Base-by-base conservation (phyloP, 2,113 vertebrate genomes). In the Lagopus muta region DNA sequence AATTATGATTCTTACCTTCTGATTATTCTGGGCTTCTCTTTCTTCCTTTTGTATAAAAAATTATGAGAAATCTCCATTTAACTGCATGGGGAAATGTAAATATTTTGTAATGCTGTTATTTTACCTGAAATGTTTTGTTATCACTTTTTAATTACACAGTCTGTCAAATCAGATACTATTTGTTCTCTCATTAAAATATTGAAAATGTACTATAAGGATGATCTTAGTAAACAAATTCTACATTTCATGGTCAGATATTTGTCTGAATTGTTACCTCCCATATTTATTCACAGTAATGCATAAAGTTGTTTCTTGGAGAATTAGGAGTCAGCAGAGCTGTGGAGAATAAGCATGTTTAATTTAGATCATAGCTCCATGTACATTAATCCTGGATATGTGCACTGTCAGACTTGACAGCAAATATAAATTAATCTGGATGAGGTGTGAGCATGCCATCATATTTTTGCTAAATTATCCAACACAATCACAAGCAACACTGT, bases 341-440 rank as follows among this genome's bases (percentile, higher is more conserved):
- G 81, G 40, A 82, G 91, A 88, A 54, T 50, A 82, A 70, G 38
- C 48, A 7, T 17, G 28, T 91, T 85, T 93, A 82, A 82, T 91
- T 93, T 95, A 86, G 80, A 65, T 82, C 72, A 74, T 58, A 75
- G 50, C 32, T 86, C 61, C n/a, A 8, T 74, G 71, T 71, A 50
- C 67, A 79, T 93, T 93, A 86, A 82, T 93, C 82, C 91, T 61
- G 82, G 25, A 82, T 89, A 71, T 72, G 71, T 61, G 70, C 58
- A 61, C 70, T 76, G 71, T 89, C 82, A 93, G 65, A 55, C 45
- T 28, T 77, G 87, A 72, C 86, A 93, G 66, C 52, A 61, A 77
- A 77, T 82, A 77, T 86, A 89, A 89, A 89, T 89, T 89, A 86
- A 93, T 66, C 91, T 72, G 64, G 45, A 55, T 72, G 65, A 86